phyloP scores from a whole-genome alignment of 2,113 vertebrate genomes.

The Nibea coibor region DNA sequence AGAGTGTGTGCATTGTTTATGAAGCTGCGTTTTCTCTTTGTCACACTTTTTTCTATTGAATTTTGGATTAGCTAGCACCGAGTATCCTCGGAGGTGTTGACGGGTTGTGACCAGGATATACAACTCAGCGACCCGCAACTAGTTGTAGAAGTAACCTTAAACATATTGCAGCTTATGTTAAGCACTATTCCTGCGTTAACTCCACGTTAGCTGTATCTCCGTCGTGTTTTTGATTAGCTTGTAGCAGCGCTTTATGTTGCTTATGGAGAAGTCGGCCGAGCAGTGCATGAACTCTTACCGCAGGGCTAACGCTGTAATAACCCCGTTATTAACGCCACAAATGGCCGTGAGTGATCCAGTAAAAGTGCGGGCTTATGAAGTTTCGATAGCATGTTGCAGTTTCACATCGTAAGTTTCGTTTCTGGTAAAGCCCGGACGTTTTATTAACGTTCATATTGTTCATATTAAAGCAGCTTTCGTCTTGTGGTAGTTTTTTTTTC shows the following conservation, averaged over 20 bases:
- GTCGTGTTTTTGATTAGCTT: too few relatives aligned
- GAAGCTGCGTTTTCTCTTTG: background rate
- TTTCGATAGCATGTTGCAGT: conserved; percentile 48
- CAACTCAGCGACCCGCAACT: background rate
- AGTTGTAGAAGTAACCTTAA: accelerated
- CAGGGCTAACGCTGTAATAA: background rate
- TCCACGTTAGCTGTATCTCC: background rate
- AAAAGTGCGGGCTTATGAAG: background rate
- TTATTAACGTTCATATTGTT: background rate
- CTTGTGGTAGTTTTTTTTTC: background rate
- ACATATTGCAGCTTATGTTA: background rate
- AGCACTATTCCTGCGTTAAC: background rate
- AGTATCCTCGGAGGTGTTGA: background rate
- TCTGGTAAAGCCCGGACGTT: background rate
- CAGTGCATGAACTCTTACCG: too few relatives aligned
- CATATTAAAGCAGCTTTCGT: background rate
- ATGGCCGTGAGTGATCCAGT: background rate
- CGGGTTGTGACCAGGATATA: background rate
- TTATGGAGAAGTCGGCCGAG: accelerated
- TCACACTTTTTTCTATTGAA: background rate
- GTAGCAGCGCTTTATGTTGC: background rate
- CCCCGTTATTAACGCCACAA: too few relatives aligned
- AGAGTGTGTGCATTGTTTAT: background rate
- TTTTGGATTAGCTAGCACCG: conserved; percentile 1
- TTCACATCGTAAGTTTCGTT: conserved; percentile 17